A percentile compares a stretch with the other conserved stretches of the same genome.
Evolutionary conservation across 1,140 invertebrate genomes (phyloP).

Genomic region (Bradysia coprophila): DNA sequence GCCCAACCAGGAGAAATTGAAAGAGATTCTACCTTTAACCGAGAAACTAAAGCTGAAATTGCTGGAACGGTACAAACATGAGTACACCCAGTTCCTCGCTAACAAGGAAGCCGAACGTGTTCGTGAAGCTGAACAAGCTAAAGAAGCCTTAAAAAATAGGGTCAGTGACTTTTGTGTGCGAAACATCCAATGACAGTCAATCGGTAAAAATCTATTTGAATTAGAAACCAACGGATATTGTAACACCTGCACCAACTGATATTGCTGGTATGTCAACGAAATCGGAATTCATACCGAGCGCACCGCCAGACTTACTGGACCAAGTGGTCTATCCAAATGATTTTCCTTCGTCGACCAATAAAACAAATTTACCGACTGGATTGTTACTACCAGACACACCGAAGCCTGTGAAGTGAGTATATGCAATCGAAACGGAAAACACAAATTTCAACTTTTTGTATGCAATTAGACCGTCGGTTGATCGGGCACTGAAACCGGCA

Average conservation of each 20-base stretch:
- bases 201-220: too few species aligned
- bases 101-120: slow-evolving; percentile 23
- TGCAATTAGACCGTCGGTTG: slow-evolving; percentile 39
- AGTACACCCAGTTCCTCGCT: slow-evolving; percentile 46
- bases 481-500: slow-evolving; percentile 52
- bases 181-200: too few species aligned
- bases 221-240: too few species aligned
- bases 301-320: slow-evolving; percentile 16
- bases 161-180: background rate
- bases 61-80: slow-evolving; percentile 49
- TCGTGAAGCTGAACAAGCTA: slow-evolving; percentile 21
- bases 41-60: slow-evolving; percentile 69
- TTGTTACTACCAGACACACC: slow-evolving; percentile 14
- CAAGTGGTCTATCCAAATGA: slow-evolving; percentile 24
- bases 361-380: slow-evolving; percentile 15
- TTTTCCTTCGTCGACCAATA: slow-evolving; percentile 16
- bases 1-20: slow-evolving; percentile 48
- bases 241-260: background rate
- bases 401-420: too few species aligned
- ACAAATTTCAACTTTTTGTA: too few species aligned
- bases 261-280: background rate
- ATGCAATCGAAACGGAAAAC: too few species aligned
- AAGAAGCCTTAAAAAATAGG: slow-evolving; percentile 14
- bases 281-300: slow-evolving; percentile 7
- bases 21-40: slow-evolving; percentile 65